Evolutionary conservation across 23 tunicate genomes (phyloP).

Genomic region (Trididemnum miniatum): DNA sequence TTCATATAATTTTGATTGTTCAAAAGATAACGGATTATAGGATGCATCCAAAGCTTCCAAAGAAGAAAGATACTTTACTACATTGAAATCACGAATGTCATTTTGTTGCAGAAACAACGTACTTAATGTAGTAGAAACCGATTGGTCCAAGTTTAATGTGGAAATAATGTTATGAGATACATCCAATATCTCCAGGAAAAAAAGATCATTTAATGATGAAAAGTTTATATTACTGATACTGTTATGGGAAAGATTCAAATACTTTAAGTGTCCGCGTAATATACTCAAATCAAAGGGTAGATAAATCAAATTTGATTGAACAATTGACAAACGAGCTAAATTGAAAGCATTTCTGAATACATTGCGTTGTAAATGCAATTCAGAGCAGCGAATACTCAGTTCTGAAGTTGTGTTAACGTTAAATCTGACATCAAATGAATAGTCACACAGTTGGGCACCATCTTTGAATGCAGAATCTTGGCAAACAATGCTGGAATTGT

Average conservation of each 20-base stretch:
- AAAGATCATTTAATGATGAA: background rate
- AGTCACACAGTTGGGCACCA: background rate
- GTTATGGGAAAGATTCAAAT: constrained; percentile 28
- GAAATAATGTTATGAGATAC: constrained; percentile 26
- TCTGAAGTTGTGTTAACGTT: background rate
- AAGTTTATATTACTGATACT: background rate
- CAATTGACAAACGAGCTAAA: background rate
- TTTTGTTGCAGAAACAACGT: constrained; percentile 19
- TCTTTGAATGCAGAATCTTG: no score
- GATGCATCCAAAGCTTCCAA: constrained; percentile 11
- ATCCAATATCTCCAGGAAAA: constrained; percentile 3
- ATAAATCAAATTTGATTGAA: background rate
- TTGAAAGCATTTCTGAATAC: background rate
- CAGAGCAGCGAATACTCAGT: background rate
- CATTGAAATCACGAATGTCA: background rate
- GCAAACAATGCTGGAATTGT: no score
- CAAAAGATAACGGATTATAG: constrained; percentile 12
- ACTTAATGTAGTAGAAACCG: background rate
- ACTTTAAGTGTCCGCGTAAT: background rate
- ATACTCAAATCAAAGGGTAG: background rate
- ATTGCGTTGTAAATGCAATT: background rate
- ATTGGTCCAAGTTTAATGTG: background rate
- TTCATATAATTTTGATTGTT: background rate
- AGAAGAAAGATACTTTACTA: background rate
- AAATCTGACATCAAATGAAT: background rate